Conservation (phyloP, 2,797 vertebrate genomes). For the Bryconaethiops microstoma region DNA sequence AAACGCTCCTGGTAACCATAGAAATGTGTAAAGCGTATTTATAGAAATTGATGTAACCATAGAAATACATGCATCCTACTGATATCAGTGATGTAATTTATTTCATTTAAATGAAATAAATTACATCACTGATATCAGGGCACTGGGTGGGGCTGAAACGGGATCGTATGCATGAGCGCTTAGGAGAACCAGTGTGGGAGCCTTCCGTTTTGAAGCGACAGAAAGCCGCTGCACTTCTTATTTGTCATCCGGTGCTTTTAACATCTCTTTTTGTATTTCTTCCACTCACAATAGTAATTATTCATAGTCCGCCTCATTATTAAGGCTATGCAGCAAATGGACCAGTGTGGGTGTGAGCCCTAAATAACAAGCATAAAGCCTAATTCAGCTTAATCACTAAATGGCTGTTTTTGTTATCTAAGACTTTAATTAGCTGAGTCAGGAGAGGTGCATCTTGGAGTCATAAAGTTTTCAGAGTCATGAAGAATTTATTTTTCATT, state of each 20-base stretch:
- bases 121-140: too few relatives aligned
- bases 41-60: too few relatives aligned
- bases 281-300: not conserved
- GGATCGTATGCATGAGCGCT: too few relatives aligned
- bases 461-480: not conserved
- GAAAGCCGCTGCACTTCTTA: too few relatives aligned
- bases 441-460: not conserved
- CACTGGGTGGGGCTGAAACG: too few relatives aligned
- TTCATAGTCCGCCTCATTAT: not conserved
- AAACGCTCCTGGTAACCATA: too few relatives aligned
- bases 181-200: too few relatives aligned
- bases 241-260: not conserved
- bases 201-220: too few relatives aligned
- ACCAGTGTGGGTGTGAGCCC: not conserved
- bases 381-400: slow-evolving; percentile 5
- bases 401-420: not conserved
- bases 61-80: too few relatives aligned
- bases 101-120: too few relatives aligned
- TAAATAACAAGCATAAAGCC: slow-evolving; percentile 1
- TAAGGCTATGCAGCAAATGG: not conserved
- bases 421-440: not conserved
- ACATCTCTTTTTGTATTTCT: not conserved
- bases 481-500: not conserved
- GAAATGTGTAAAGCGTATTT: too few relatives aligned
- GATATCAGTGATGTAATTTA: too few relatives aligned